These are phyloP conservation scores for Perca schrenkii DNA, from an alignment of 2,113 vertebrate genomes.

Conservation along the genomic window DNA sequence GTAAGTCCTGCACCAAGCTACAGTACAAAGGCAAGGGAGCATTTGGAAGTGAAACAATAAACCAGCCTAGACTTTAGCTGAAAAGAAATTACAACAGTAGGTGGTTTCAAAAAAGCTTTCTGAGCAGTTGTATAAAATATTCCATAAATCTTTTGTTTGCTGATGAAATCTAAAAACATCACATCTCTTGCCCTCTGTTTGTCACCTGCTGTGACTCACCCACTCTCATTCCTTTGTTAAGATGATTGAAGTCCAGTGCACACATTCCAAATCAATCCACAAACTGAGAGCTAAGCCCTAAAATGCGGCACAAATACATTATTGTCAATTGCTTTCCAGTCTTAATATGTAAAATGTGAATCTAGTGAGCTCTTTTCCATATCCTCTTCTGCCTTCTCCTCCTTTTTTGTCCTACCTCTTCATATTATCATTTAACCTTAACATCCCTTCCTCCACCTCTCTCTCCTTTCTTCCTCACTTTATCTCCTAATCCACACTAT, in stretches of 20 bases:
- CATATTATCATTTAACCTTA: not conserved
- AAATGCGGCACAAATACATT: not conserved
- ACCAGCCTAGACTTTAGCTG: not conserved
- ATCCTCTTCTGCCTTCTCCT: not conserved
- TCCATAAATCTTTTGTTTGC: not conserved
- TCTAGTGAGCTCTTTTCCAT: not conserved
- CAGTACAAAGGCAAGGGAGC: not conserved
- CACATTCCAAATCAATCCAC: not conserved
- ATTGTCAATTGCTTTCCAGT: not conserved
- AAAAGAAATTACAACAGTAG: not conserved
- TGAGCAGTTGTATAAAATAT: not conserved
- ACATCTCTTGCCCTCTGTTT: not conserved
- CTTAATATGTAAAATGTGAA: constrained; percentile 4
- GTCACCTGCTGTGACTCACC: constrained; percentile 21
- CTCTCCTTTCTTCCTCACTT: not conserved
- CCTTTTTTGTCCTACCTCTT: not conserved
- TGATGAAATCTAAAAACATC: constrained; percentile 9
- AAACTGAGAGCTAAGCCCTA: not conserved
- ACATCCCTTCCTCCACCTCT: not conserved
- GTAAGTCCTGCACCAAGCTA: not conserved
- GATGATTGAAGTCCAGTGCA: not conserved
- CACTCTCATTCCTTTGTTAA: not conserved
- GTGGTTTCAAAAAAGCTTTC: constrained; percentile 5
- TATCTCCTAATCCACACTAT: not conserved
- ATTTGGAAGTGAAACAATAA: not conserved